Base-by-base conservation (phyloP, 2,888 invertebrate genomes). In the Reticulitermes lucifugus region DNA sequence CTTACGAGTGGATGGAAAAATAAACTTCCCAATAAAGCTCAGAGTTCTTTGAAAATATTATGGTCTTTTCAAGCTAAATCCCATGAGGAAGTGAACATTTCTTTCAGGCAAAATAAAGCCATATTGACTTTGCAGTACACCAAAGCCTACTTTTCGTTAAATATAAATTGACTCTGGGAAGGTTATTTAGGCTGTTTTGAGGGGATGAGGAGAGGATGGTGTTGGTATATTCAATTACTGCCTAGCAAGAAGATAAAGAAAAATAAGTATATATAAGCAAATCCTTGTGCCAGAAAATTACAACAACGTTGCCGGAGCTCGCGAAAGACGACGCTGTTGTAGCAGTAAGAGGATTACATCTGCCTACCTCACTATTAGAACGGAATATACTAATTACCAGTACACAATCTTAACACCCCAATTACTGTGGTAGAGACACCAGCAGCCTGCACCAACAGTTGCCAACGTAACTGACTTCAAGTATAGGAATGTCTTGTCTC, bases 341-440 rank as follows among this genome's bases (percentile, higher is more conserved):
- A 65, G 65, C 65, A 25, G 9, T 65, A 65, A 65, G 65, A 65
- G 65, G 65, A 65, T 65, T 65, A 65, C 65, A 25, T 9, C 65
- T n/a, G 14, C 9, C 51, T 51, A 4, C 18, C 25, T 25, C 25
- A 12, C 65, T 65, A 25, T 65, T 65, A 65, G 65, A 65, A 0
- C n/a, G 3, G 65, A 65, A 65, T 65, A 65, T 6, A 65, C 65
- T 65, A 65, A 65, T 65, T 25, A 65, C 10, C 65, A 65, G n/a
- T 65, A 65, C 65, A 65, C 65, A 65, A 65, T n/a, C 65, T 65
- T 65, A 65, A 65, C 65, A 65, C 65, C 65, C 65, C 65, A 65
- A 65, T 65, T 65, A 65, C 25, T 1, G 65, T 9, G 25, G 65
- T 65, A 12, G 21, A 55, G 18, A 18, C 55, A 55, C 55, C 55